These are phyloP conservation scores for Actias luna DNA, from an alignment of 2,888 invertebrate species.

Conservation along the genomic window DNA sequence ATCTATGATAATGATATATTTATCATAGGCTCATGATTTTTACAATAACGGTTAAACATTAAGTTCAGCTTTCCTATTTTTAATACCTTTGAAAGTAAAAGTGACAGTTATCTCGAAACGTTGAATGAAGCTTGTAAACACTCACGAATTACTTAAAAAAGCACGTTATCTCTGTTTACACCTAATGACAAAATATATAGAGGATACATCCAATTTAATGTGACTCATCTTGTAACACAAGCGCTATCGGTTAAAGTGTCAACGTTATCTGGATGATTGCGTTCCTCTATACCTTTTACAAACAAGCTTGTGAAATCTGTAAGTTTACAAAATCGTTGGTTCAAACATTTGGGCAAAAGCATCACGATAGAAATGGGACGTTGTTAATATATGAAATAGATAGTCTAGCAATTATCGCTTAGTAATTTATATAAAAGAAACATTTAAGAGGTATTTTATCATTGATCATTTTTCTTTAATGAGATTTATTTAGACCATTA, in stretches of 20 bases:
- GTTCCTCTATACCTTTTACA: not conserved
- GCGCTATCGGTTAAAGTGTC: constrained; percentile 2
- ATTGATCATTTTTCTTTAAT: not conserved
- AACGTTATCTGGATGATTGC: not conserved
- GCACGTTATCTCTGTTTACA: not conserved
- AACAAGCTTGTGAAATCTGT: constrained; percentile 6
- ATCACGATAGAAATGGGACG: not conserved
- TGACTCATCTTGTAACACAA: not conserved
- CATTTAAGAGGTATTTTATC: not conserved
- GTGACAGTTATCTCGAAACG: not conserved
- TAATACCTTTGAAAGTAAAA: not conserved
- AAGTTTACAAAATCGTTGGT: not conserved
- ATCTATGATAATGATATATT: too few relatives aligned
- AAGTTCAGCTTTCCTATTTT: not conserved
- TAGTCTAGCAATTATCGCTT: not conserved
- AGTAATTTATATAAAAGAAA: not conserved
- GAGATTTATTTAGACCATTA: not conserved
- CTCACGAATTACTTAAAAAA: constrained; percentile 2
- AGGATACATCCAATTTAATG: not conserved
- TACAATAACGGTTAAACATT: not conserved
- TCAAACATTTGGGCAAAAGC: constrained; percentile 3
- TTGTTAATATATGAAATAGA: not conserved
- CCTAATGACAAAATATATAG: constrained; percentile 1
- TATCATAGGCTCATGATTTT: too few relatives aligned
- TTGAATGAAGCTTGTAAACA: not conserved